These are phyloP conservation scores for Mactromeris polynyma DNA, from an alignment of 2,888 invertebrate genomes.

Conservation along the genomic window DNA sequence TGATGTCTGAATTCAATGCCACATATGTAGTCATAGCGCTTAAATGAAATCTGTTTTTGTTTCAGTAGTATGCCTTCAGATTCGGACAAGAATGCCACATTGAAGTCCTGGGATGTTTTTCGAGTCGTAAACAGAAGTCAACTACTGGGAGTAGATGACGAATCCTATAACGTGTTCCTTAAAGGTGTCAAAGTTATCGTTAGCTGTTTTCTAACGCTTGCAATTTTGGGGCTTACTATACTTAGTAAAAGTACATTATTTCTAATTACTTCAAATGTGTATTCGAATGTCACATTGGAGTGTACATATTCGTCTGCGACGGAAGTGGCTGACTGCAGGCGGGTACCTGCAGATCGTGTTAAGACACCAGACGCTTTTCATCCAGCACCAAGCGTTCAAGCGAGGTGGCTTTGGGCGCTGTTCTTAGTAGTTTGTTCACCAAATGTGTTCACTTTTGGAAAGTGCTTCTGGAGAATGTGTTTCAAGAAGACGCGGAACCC, in stretches of 20 bases:
- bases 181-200: conserved; percentile 89
- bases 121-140: conserved; percentile 71
- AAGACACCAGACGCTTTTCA: conserved; percentile 67
- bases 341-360: conserved; percentile 74
- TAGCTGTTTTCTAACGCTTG: conserved; percentile 94
- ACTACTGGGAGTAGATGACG: conserved; percentile 71
- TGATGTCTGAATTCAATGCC: too few relatives aligned
- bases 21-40: too few relatives aligned
- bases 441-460: conserved; percentile 85
- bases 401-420: conserved; percentile 87
- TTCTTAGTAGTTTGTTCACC: conserved; percentile 86
- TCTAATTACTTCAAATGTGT: conserved; percentile 80
- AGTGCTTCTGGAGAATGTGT: conserved; percentile 87
- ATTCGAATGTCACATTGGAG: conserved; percentile 77
- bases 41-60: too few relatives aligned
- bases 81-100: conserved; percentile 70
- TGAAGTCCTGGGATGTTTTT: conserved; percentile 81
- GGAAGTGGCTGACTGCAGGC: conserved; percentile 73
- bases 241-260: conserved; percentile 94
- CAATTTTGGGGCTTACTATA: conserved; percentile 94
- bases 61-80: conserved; percentile 51
- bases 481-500: conserved; percentile 84
- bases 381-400: conserved; percentile 77
- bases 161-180: conserved; percentile 70
- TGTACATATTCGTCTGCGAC: conserved; percentile 69